phyloP scores from a whole-genome alignment of 2,888 invertebrate genomes.

The Chironomus riparius region DNA sequence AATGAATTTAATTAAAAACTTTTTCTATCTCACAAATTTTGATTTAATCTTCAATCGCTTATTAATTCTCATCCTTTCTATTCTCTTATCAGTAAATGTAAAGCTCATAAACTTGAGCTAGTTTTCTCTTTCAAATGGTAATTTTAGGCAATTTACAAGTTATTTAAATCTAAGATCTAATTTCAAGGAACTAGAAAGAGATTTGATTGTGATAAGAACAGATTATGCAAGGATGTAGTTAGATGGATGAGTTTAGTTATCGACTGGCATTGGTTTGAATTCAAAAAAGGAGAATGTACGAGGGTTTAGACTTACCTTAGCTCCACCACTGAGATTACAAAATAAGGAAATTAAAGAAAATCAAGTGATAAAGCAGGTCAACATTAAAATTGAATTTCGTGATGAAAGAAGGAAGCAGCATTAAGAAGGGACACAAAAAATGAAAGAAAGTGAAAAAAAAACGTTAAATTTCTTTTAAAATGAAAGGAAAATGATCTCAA shows the following conservation, averaged over 20 bases:
- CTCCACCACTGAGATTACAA: no score
- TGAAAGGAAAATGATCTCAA: constrained; percentile 15
- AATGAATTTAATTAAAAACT: no score
- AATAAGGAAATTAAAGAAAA: background rate
- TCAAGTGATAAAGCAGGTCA: constrained; percentile 9
- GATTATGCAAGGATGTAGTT: background rate
- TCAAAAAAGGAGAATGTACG: no score
- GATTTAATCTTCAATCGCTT: no score
- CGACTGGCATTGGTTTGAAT: no score
- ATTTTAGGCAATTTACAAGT: background rate
- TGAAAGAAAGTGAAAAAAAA: background rate
- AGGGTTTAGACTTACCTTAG: no score
- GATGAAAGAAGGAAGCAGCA: background rate
- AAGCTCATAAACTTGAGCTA: no score
- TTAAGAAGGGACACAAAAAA: background rate
- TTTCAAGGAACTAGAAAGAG: background rate
- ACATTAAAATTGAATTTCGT: constrained; percentile 15
- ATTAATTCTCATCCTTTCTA: no score
- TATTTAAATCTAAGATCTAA: background rate
- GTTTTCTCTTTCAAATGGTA: background rate
- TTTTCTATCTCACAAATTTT: no score
- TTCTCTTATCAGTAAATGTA: no score
- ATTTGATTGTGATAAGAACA: background rate
- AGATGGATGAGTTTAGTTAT: no score
- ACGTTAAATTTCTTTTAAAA: constrained; percentile 22